Base-by-base conservation (phyloP, 2,888 invertebrate species). In the Chaetogeoica ovagalla region DNA sequence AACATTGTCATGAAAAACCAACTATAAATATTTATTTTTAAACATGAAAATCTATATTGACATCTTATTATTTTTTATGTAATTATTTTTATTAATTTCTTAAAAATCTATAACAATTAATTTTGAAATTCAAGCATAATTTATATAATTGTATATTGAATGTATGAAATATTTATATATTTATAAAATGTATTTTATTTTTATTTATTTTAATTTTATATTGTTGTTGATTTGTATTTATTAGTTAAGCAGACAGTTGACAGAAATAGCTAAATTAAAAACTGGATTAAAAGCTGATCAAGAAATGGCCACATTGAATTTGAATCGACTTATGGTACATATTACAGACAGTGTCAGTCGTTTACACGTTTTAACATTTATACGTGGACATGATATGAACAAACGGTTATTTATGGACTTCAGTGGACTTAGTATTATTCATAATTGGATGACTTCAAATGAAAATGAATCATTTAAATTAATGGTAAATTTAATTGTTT, bases 311-410 rank as follows among this genome's bases (percentile, higher is more conserved):
- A 97, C 97, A 0, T 88, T 98, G 71, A 93, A 93, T 15, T 88
- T 98, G 69, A 94, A 95, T 84, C 91, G 98, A 81, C 90, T 97
- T 81, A 96, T 98, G 91, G 95, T 98, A 30, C 91, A 97, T 13
- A 96, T 95, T 2, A 95, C 96, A 87, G 91, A 94, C 82, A 88
- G 91, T 6, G 90, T 91, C 83, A 93, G 94, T 69, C 90, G 96
- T 83, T 84, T 86, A 57, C 90, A 93, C 81, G 87, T 98, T 7
- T 88, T 98, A 83, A 89, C 92, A 19, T 89, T 97, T 60, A 88
- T 98, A 82, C 90, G 93, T 81, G 90, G 90, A 82, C 94, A 94
- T 0, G 94, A 94, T 85, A 87, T 93, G 84, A 93, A 95, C 0
- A 89, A 94, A 15, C 88, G 95, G 21, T 89, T 97, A 82, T 97